Percentiles rank a stretch among this genome's conserved stretches.
These are phyloP conservation scores for Drosophila tripunctata DNA, from an alignment of 2,888 invertebrate genomes.

Conservation along the genomic window DNA sequence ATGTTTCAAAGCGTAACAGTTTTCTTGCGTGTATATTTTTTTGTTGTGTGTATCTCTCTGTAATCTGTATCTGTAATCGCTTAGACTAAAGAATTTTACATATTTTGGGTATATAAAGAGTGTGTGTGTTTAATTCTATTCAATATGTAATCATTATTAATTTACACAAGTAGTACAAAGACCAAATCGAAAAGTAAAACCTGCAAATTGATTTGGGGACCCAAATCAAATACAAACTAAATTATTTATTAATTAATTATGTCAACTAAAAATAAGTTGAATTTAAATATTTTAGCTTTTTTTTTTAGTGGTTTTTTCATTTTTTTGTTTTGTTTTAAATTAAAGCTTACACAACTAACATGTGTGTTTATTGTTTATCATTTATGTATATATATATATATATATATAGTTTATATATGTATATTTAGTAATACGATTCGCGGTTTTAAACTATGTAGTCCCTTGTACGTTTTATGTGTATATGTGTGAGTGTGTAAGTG, in stretches of 20 bases:
- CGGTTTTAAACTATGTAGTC: conserved; percentile 81
- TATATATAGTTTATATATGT: conserved; percentile 52
- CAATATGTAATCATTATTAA: conserved; percentile 46
- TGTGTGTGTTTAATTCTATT: conserved; percentile 41
- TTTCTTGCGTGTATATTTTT: conserved; percentile 66
- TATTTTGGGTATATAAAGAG: conserved; percentile 53
- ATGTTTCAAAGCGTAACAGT: conserved; percentile 72
- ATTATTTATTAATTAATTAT: conserved; percentile 12
- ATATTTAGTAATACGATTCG: conserved; percentile 82
- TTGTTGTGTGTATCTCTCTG: conserved; percentile 44
- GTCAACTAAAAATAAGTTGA: conserved; percentile 40
- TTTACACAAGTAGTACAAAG: conserved; percentile 47
- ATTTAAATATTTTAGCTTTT: conserved; percentile 19
- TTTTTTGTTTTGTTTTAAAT: conserved; percentile 43
- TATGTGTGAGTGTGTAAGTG: conserved; percentile 26
- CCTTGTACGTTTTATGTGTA: conserved; percentile 79
- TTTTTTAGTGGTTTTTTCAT: conserved; percentile 8
- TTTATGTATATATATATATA: conserved; percentile 39
- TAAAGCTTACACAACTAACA: conserved; percentile 50
- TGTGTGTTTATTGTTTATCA: conserved; percentile 38
- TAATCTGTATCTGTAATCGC: conserved; percentile 30
- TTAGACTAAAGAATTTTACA: conserved; percentile 69
- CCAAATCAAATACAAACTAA: conserved; percentile 38
- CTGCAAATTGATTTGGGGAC: conserved; percentile 14
- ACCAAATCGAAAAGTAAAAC: conserved; percentile 49